phyloP scores from a whole-genome alignment of 2,888 invertebrate species.

The Troglohyphantes excavatus region DNA sequence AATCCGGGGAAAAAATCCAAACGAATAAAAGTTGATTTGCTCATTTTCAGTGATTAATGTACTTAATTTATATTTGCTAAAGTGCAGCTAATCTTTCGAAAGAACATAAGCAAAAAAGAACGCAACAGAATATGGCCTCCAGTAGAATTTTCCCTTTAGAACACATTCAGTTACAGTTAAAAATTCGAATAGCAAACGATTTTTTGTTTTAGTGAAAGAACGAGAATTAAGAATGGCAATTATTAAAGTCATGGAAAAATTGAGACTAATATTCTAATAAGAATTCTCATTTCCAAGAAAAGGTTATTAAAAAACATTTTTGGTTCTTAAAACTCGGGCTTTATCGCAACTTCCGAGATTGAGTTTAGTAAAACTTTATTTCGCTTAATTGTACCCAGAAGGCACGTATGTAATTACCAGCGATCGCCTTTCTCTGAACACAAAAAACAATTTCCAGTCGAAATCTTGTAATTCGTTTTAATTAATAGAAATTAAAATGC shows the following conservation, averaged over 20 bases:
- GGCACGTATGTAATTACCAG: slow-evolving; percentile 34
- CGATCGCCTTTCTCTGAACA: slow-evolving; percentile 16
- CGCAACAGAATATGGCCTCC: neutral
- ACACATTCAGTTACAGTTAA: neutral
- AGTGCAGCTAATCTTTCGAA: slow-evolving; percentile 8
- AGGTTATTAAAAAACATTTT: slow-evolving; percentile 15
- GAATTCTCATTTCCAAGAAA: slow-evolving; percentile 49
- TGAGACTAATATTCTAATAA: slow-evolving; percentile 49
- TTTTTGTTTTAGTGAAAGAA: slow-evolving; percentile 23
- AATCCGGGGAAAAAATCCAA: neutral
- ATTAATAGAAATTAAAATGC: slow-evolving; percentile 53
- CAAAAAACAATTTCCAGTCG: slow-evolving; percentile 13
- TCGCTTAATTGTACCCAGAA: slow-evolving; percentile 49
- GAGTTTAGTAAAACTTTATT: slow-evolving; percentile 60
- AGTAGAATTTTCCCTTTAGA: neutral
- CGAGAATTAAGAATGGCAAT: slow-evolving; percentile 59
- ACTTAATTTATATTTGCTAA: slow-evolving; percentile 50
- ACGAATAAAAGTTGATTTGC: slow-evolving; percentile 45
- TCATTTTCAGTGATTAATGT: slow-evolving; percentile 64
- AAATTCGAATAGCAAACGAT: slow-evolving; percentile 17
- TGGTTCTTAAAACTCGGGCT: slow-evolving; percentile 10
- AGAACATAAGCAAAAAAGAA: neutral
- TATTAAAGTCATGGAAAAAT: slow-evolving; percentile 48
- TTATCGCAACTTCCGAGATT: slow-evolving; percentile 48
- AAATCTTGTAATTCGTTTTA: slow-evolving; percentile 38